phyloP scores from a whole-genome alignment of 2,888 invertebrate species.

The Pecten maximus region DNA sequence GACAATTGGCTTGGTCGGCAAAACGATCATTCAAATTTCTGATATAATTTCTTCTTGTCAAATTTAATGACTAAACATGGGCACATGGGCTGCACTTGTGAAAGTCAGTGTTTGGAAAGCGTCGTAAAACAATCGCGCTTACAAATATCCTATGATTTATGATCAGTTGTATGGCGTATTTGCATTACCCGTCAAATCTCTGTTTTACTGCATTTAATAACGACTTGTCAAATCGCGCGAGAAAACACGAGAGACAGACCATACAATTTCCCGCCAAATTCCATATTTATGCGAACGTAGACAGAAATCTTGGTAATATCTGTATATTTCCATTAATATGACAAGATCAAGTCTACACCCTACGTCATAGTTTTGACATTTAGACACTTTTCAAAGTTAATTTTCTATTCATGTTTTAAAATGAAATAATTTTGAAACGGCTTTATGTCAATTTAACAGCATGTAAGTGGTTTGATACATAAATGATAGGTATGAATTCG shows the following conservation, averaged over 20 bases:
- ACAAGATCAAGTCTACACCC: background rate
- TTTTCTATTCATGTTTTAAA: background rate
- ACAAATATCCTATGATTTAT: background rate
- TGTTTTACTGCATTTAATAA: background rate
- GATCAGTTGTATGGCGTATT: background rate
- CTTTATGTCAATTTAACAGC: background rate
- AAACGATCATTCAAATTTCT: slow-evolving; percentile 19
- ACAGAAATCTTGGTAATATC: slow-evolving; percentile 3
- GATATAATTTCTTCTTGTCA: background rate
- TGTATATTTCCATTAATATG: slow-evolving; percentile 23
- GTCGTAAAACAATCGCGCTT: slow-evolving; percentile 14
- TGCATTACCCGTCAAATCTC: slow-evolving; percentile 14
- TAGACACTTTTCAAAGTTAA: background rate
- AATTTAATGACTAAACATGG: slow-evolving; percentile 8
- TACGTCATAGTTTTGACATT: background rate
- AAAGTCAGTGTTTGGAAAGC: background rate
- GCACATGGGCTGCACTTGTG: slow-evolving; percentile 12
- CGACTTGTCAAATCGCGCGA: slow-evolving; percentile 12
- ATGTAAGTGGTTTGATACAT: background rate
- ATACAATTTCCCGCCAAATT: slow-evolving; percentile 13
- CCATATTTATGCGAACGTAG: background rate
- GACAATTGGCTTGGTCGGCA: slow-evolving; percentile 20
- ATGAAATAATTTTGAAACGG: slow-evolving; percentile 7
- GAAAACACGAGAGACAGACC: slow-evolving; percentile 31
- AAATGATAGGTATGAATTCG: background rate